Evolutionary conservation across 2,113 vertebrate genomes (phyloP), one percentile per base, ranked within the genome.

Genomic region (Laticauda colubrina): DNA sequence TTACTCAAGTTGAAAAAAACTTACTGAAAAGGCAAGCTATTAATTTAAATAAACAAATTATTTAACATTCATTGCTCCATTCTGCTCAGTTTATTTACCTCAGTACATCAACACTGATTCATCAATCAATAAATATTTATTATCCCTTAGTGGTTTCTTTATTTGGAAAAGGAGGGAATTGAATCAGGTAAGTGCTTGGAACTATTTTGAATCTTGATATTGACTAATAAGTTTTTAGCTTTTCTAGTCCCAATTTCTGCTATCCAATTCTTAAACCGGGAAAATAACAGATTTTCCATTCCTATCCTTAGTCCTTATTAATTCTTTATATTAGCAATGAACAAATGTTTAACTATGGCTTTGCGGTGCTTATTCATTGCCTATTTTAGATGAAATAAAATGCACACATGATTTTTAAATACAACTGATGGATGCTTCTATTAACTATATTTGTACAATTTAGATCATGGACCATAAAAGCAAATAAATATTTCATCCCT

Each of bases 401-500:
- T 85, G 34, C 6, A 26, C 24, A 11, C 69, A 45, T 43, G 11
- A 61, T 85, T 89, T 92, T 81, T 54, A 23, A 81, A 75, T 53
- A n/a, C n/a, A 29, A 69, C 43, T 21, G 23, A 34, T 87, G 51
- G 54, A 48, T 54, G 53, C 57, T 85, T 89, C 89, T 89, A 85
- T 85, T 89, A 39, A 89, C 64, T 54, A 75, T 39, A 75, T 89
- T 75, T 88, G 85, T 11, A 24, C 20, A 55, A 85, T 92, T 89
- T 92, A 89, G 51, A 75, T 89, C 69, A n/a, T 24, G 59, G 23
- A 89, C 57, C 26, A 43, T 92, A 85, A 92, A 85, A 89, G 48
- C 45, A 55, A 89, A 85, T 59, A 59, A 51, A 89, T 48, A 59
- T 85, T 92, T 86, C 81, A 26, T 92, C 45, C 56, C 64, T 93